phyloP scores from a whole-genome alignment of 2,113 vertebrate genomes.

The Otocyon megalotis region DNA sequence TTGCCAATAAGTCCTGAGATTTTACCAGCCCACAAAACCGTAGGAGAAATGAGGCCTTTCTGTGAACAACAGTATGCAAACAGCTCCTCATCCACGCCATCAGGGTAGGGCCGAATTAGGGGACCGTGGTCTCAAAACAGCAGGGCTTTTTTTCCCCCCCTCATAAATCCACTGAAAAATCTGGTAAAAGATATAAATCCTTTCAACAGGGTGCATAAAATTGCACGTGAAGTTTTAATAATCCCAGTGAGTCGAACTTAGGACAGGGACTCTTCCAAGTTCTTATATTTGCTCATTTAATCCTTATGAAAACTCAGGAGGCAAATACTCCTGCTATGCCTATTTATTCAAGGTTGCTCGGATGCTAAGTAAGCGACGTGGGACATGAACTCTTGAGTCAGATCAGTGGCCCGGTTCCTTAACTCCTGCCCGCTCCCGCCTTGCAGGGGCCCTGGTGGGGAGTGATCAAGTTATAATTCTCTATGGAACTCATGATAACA shows the following conservation, averaged over 20 bases:
- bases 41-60: neutral
- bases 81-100: fast-evolving
- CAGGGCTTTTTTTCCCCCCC: neutral
- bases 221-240: neutral
- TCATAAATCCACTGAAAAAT: neutral
- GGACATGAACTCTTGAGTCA: neutral
- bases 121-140: neutral
- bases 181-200: neutral
- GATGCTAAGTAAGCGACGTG: neutral
- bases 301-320: neutral
- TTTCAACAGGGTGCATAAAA: neutral
- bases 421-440: neutral
- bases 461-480: neutral
- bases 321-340: fast-evolving
- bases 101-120: neutral
- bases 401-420: neutral
- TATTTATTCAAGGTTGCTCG: neutral
- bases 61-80: fast-evolving
- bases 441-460: neutral
- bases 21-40: neutral
- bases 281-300: neutral
- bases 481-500: neutral
- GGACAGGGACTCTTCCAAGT: too few species aligned
- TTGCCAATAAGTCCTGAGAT: neutral
- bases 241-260: neutral